Percentiles rank a stretch among this genome's conserved stretches.
These are phyloP conservation scores for Belgica antarctica DNA, from an alignment of 2,888 invertebrate genomes.

Conservation along the genomic window DNA sequence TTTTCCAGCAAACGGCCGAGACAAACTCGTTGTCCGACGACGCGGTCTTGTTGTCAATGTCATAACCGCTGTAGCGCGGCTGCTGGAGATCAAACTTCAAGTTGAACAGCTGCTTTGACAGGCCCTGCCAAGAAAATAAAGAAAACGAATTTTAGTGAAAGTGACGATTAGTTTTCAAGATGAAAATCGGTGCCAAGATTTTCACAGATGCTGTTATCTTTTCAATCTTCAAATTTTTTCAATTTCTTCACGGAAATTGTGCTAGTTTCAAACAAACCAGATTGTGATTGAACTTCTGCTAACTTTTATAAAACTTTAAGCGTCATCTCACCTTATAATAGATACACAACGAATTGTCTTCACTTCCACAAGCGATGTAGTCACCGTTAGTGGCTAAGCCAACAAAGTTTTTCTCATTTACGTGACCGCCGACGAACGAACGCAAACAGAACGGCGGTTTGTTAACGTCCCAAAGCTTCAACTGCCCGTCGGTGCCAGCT, in stretches of 20 bases:
- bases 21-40: slow-evolving; percentile 85
- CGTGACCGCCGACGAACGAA: slow-evolving; percentile 88
- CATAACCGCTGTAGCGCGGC: slow-evolving; percentile 33
- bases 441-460: slow-evolving; percentile 71
- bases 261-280: too few relatives aligned
- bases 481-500: slow-evolving; percentile 86
- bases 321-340: slow-evolving; percentile 68
- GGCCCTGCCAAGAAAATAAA: too few relatives aligned
- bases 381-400: slow-evolving; percentile 88
- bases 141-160: too few relatives aligned
- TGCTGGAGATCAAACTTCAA: slow-evolving; percentile 83
- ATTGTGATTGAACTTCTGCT: too few relatives aligned
- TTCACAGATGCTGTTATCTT: too few relatives aligned
- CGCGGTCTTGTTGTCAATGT: slow-evolving; percentile 54
- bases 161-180: not conserved
- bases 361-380: slow-evolving; percentile 91
- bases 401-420: slow-evolving; percentile 95
- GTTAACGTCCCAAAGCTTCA: slow-evolving; percentile 88
- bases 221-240: too few relatives aligned
- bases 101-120: slow-evolving; percentile 80
- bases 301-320: too few relatives aligned
- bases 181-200: too few relatives aligned
- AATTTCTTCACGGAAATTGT: too few relatives aligned
- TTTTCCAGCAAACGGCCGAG: slow-evolving; percentile 91
- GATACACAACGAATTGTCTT: slow-evolving; percentile 88